These are phyloP conservation scores for Caenorhabditis brenneri DNA, from an alignment of 1,140 invertebrate species.

Conservation along the genomic window DNA sequence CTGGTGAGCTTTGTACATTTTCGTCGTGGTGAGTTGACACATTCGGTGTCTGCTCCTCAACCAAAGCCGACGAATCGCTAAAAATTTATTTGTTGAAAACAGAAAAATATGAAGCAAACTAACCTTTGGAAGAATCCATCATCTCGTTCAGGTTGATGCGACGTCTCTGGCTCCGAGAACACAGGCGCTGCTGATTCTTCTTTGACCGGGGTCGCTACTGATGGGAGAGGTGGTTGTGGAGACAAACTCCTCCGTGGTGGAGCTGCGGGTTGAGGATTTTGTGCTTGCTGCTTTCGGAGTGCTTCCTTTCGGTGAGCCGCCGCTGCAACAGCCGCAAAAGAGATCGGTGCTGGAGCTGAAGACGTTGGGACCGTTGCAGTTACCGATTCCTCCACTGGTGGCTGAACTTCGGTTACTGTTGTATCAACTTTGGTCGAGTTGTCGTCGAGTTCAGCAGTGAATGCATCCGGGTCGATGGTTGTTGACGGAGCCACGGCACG, in stretches of 20 bases:
- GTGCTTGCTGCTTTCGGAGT: neutral
- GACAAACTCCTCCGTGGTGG: conserved; percentile 30
- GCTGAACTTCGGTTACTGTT: neutral
- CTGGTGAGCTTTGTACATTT: conserved; percentile 37
- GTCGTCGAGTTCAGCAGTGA: neutral
- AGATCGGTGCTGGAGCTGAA: conserved; percentile 33
- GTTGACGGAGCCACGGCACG: conserved; percentile 7
- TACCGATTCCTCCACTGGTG: conserved; percentile 3
- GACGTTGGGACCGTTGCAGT: neutral
- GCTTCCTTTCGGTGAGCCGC: conserved; percentile 44
- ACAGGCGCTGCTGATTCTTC: neutral
- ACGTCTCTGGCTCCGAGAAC: conserved; percentile 22
- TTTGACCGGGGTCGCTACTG: neutral
- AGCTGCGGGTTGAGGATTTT: neutral
- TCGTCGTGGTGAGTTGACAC: conserved; percentile 39
- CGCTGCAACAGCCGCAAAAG: conserved; percentile 49
- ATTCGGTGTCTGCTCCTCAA: conserved; percentile 11
- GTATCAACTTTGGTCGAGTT: conserved; percentile 22
- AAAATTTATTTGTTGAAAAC: neutral
- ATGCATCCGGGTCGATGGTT: conserved; percentile 9
- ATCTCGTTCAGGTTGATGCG: neutral
- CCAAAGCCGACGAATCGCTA: conserved; percentile 10
- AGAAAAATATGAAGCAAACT: neutral
- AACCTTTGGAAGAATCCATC: conserved; percentile 22
- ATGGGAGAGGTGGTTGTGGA: neutral